These are phyloP conservation scores for Poecilia velifera DNA, from an alignment of 2,797 vertebrate genomes.

Conservation along the genomic window DNA sequence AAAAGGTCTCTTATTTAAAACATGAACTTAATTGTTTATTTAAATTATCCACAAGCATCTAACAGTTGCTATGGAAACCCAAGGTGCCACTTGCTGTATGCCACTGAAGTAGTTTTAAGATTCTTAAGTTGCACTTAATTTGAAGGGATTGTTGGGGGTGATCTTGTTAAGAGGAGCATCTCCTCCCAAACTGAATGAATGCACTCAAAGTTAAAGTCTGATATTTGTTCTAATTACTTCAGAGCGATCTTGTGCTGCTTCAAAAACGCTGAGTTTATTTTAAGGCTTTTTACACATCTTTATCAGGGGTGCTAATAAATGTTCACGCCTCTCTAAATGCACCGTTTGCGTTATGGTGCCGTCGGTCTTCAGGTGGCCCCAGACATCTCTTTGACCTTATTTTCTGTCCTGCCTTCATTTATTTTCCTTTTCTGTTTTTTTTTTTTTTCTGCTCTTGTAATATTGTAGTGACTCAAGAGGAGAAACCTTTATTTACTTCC, in stretches of 20 bases:
- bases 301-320: neutral
- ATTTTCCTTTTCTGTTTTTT: slow-evolving; percentile 9
- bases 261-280: neutral
- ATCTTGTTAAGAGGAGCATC: neutral
- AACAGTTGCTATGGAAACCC: neutral
- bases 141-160: neutral
- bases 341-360: neutral
- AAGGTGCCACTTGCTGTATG: neutral
- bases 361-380: slow-evolving; percentile 15
- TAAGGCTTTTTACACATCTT: neutral
- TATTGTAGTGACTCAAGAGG: neutral
- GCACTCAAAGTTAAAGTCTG: neutral
- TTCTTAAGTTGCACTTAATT: neutral
- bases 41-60: neutral
- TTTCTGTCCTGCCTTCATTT: slow-evolving; percentile 20
- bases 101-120: neutral
- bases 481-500: slow-evolving; percentile 32
- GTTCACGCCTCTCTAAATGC: neutral
- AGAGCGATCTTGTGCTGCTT: neutral
- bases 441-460: slow-evolving; percentile 17
- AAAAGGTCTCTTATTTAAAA: no score
- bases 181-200: neutral
- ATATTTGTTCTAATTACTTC: neutral
- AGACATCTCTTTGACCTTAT: neutral
- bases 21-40: no score